Conservation (phyloP, 2,797 vertebrate species). For the Rhyacichthys aspro region DNA sequence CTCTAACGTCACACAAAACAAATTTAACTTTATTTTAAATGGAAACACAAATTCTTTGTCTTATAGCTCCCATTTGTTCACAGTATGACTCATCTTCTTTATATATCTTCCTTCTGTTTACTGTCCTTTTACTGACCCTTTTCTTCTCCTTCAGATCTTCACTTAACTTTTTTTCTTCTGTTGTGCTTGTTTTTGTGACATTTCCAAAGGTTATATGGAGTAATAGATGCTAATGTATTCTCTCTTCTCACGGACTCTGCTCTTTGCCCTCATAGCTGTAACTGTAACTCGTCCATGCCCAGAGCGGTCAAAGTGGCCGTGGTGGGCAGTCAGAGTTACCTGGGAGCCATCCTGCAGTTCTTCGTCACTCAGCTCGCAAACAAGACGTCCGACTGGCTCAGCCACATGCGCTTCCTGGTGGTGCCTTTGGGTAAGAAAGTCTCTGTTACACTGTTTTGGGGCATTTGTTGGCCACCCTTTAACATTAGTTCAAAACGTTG, state of each 20-base stretch:
- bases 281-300: conserved; percentile 97
- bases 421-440: conserved; percentile 87
- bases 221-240: conserved; percentile 3
- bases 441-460: no score
- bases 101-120: neutral
- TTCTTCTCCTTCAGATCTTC: neutral
- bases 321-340: conserved; percentile 91
- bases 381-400: conserved; percentile 97
- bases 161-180: neutral
- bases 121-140: conserved; percentile 8
- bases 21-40: neutral
- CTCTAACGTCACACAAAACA: no score
- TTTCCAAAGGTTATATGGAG: conserved; percentile 1
- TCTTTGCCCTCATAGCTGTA: conserved; percentile 83
- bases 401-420: conserved; percentile 94
- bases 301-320: conserved; percentile 92
- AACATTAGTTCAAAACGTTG: no score
- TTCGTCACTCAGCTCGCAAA: conserved; percentile 95
- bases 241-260: no score
- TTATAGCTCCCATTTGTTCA: neutral
- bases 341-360: conserved; percentile 92
- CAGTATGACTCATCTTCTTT: conserved; percentile 31
- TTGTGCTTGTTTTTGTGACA: neutral
- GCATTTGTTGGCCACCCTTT: no score
- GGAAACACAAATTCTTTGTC: neutral